Conservation (phyloP, 2,113 vertebrate species). For the Talpa occidentalis region DNA sequence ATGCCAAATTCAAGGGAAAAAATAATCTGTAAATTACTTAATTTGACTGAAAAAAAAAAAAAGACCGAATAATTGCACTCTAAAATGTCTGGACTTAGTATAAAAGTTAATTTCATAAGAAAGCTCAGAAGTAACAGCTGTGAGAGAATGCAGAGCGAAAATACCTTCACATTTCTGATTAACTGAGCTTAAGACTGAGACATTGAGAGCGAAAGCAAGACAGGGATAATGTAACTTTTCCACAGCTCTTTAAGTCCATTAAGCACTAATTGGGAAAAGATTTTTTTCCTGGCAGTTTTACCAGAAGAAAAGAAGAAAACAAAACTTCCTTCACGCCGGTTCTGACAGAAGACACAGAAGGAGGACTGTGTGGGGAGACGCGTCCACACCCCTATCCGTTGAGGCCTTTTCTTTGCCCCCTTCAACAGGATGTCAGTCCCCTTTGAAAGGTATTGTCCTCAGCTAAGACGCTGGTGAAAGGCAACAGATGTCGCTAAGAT, state of each 20-base stretch:
- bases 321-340: slow-evolving; percentile 72
- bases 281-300: slow-evolving; percentile 78
- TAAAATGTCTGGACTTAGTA: slow-evolving; percentile 32
- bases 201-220: slow-evolving; percentile 72
- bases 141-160: slow-evolving; percentile 64
- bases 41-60: neutral
- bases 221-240: slow-evolving; percentile 73
- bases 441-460: slow-evolving; percentile 85
- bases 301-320: slow-evolving; percentile 1
- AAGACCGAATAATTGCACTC: slow-evolving; percentile 45
- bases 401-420: slow-evolving; percentile 74
- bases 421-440: slow-evolving; percentile 79
- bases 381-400: slow-evolving; percentile 71
- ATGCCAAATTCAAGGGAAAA: slow-evolving; percentile 31
- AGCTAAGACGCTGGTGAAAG: slow-evolving; percentile 86
- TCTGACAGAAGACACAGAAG: slow-evolving; percentile 75
- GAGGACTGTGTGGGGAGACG: slow-evolving; percentile 80
- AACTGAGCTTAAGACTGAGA: slow-evolving; percentile 63
- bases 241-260: slow-evolving; percentile 67
- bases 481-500: slow-evolving; percentile 90
- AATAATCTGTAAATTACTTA: slow-evolving; percentile 64
- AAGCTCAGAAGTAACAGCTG: slow-evolving; percentile 79
- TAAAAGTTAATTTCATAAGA: slow-evolving; percentile 73
- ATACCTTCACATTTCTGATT: slow-evolving; percentile 78
- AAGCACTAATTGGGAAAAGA: slow-evolving; percentile 81